Base-by-base conservation (phyloP, 2,888 invertebrate species). In the Magallana nippona region DNA sequence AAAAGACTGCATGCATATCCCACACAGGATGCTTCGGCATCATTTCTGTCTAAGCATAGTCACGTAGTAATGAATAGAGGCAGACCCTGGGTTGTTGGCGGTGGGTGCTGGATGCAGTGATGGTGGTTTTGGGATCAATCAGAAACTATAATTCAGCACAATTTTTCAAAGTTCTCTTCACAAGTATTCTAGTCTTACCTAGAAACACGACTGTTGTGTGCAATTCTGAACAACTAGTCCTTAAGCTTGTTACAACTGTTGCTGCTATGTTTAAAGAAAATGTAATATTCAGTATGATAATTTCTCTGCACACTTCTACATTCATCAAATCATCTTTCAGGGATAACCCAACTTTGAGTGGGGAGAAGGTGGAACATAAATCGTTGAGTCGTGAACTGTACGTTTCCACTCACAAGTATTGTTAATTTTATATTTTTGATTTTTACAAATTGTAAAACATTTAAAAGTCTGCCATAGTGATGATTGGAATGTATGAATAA, bases 301-400 rank as follows among this genome's bases (percentile, higher is more conserved):
- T 71, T 22, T 71, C 71, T 71, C 32, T 71, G 13, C 32, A 71
- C 22, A 27, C 11, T 27, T 71, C 22, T 71, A 71, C 71, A 71
- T 71, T 71, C 22, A 32, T 71, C 71, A 22, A 71, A 71, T 71
- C 71, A 71, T 71, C 19, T 71, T 71, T 71, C 71, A 71, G 71
- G 71, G 71, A 71, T 22, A 71, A 71, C 71, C 32, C 71, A 71
- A 71, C 71, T 71, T 71, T 71, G 71, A 71, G 71, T 71, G 71
- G 71, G 71, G 71, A 71, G 71, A 71, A 71, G 27, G 27, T 71
- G 71, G 71, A 71, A 22, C 71, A 71, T 22, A 71, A 32, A 13
- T 22, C 71, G 17, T 32, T 71, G 71, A 71, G 71, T 71, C 71
- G 71, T 71, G 71, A 71, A 71, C 71, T 71, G 71, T 71, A 71